Conservation (phyloP, 2,888 invertebrate species). For the Steromphala cineraria region DNA sequence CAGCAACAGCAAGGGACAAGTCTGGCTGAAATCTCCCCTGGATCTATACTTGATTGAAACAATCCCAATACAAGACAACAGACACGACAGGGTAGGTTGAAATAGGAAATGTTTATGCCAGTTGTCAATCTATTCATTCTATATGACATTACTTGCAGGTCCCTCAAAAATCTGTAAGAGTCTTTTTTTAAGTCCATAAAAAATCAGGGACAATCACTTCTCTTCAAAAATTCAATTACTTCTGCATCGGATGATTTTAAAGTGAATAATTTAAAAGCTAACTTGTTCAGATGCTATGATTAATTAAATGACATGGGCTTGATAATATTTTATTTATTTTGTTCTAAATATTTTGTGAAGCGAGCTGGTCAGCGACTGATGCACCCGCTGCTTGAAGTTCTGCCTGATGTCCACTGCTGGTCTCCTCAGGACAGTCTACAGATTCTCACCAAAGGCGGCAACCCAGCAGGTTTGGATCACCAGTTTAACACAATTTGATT, state of each 20-base stretch:
- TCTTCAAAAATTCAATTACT: no score
- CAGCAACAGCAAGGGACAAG: constrained; percentile 56
- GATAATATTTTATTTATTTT: neutral
- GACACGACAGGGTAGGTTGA: constrained; percentile 18
- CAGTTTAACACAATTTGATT: neutral
- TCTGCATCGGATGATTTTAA: no score
- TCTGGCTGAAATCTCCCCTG: constrained; percentile 57
- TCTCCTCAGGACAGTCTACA: constrained; percentile 54
- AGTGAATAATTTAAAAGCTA: neutral
- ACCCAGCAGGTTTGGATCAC: neutral
- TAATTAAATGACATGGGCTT: no score
- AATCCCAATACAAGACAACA: constrained; percentile 50
- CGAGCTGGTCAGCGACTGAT: constrained; percentile 20
- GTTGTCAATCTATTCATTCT: no score
- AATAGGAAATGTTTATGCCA: no score
- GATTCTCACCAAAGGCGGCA: constrained; percentile 27
- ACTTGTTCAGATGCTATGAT: neutral
- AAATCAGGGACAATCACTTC: no score
- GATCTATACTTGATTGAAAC: constrained; percentile 68
- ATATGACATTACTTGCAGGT: no score
- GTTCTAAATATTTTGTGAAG: constrained; percentile 19
- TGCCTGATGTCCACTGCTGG: constrained; percentile 62
- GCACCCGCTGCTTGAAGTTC: constrained; percentile 52
- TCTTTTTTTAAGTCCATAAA: no score
- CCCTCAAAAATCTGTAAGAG: no score